Percentiles rank a stretch among this genome's conserved stretches.
phyloP scores from a whole-genome alignment of 2,113 vertebrate species.

The Oncorhynchus masou region DNA sequence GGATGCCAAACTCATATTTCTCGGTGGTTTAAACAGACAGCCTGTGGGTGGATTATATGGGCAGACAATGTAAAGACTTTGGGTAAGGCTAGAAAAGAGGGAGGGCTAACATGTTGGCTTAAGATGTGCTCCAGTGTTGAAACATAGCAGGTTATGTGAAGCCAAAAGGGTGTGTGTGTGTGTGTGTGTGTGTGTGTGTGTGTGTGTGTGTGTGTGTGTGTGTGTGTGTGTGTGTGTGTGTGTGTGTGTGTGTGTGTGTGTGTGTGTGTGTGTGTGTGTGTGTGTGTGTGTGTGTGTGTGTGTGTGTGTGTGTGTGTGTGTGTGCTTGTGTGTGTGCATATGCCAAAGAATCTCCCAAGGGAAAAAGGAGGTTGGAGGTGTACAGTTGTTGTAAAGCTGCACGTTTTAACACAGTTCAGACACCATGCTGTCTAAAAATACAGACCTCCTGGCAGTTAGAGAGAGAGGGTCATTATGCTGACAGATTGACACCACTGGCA shows the following conservation, averaged over 20 bases:
- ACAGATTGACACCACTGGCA: not conserved
- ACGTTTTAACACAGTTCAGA: not conserved
- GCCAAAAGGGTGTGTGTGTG: not conserved
- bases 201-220: no score
- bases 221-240: not conserved
- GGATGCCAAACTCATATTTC: not conserved
- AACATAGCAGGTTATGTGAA: not conserved
- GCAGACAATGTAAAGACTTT: no score
- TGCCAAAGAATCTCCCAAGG: not conserved
- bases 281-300: no score
- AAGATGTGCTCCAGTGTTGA: not conserved
- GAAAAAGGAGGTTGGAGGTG: not conserved
- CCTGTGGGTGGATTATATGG: no score
- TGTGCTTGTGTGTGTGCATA: not conserved
- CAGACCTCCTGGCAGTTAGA: not conserved
- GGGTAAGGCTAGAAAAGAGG: no score
- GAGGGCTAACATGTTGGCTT: no score
- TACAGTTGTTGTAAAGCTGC: not conserved
- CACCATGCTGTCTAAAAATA: constrained; percentile 1
- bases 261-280: not conserved
- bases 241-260: not conserved
- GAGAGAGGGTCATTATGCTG: no score
- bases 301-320: no score
- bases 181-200: no score
- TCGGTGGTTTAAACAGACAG: not conserved